Evolutionary conservation across 2,113 vertebrate species (phyloP).

Genomic region (Clinocottus analis): DNA sequence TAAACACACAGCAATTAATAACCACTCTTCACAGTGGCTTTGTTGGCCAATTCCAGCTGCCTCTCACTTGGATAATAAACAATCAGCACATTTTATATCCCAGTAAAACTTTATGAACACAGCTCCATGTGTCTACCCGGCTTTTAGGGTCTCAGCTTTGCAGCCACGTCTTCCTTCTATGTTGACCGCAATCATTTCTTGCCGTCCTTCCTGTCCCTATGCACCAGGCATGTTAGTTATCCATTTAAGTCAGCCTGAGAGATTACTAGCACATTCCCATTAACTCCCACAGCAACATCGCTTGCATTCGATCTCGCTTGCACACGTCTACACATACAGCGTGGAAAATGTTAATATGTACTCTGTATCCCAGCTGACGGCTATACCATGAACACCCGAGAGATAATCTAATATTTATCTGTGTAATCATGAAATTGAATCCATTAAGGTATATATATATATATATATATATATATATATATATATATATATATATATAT

Average conservation of each 20-base stretch:
- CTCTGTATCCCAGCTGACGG: slow-evolving; percentile 27
- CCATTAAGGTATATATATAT: slow-evolving; percentile 34
- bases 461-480: too few species aligned
- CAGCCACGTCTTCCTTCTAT: neutral
- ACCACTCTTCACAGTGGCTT: slow-evolving; percentile 46
- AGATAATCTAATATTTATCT: slow-evolving; percentile 59
- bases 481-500: too few species aligned
- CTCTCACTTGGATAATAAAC: slow-evolving; percentile 64
- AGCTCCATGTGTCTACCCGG: slow-evolving; percentile 11
- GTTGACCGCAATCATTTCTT: slow-evolving; percentile 7
- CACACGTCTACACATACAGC: slow-evolving; percentile 35
- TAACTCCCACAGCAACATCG: slow-evolving; percentile 60
- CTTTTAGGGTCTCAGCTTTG: slow-evolving; percentile 31
- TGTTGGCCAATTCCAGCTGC: slow-evolving; percentile 53
- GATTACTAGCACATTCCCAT: slow-evolving; percentile 43
- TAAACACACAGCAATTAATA: slow-evolving; percentile 66
- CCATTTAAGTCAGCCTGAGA: slow-evolving; percentile 39
- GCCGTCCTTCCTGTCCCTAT: slow-evolving; percentile 4
- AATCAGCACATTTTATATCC: slow-evolving; percentile 68
- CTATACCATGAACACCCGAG: slow-evolving; percentile 19
- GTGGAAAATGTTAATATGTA: slow-evolving; percentile 53
- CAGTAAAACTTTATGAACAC: slow-evolving; percentile 64
- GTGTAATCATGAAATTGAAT: slow-evolving; percentile 65
- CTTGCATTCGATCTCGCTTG: slow-evolving; percentile 46
- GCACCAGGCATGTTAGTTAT: slow-evolving; percentile 46